Evolutionary conservation across 2,888 invertebrate genomes (phyloP), one percentile per base, ranked within the genome.

Genomic region (Mythimna vitellina): DNA sequence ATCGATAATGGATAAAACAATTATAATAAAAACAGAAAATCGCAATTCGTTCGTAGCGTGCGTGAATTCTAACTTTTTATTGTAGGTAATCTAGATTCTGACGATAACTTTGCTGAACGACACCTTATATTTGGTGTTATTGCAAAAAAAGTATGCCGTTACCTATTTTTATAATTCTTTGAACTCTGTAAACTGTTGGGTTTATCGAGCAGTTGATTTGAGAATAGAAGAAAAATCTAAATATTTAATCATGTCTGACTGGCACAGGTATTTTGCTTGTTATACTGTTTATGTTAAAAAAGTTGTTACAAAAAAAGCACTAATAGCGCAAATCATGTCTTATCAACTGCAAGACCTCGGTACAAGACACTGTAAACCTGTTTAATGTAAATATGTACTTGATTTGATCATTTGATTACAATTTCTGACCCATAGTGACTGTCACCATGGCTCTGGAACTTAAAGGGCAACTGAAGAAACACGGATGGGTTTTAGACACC

Each of bases 1-100:
- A 85, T 83, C 77, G 80, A 83, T 84, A 83, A 83, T 84, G 66
- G 76, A 71, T 70, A 76, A 80, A 84, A 85, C 84, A 76, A 85
- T 84, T 81, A 83, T 73, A 76, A 65, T 78, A 76, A 81, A 81
- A 85, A 78, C 72, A 76, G 65, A 76, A 85, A 83, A 84, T 83
- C 1, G 78, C 81, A 79, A 85, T 85, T 81, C 49, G 14, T 53
- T 68, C 46, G 70, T 74, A 35, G 72, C 73, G 76, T 78, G 85
- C 85, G 76, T 84, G 84, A 58, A 76, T 73, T 69, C 29, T 29
- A 12, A 57, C 65, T 71, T 82, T 80, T 82, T 84, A 76, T 63
- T 85, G 68, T 80, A 63, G 22, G 14, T 78, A 65, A 81, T 81
- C 83, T 85, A 80, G 83, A 72, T 83, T 78, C 74, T 70, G 68